Base-by-base conservation (phyloP, 2,113 vertebrate species). In the Agapornis roseicollis region DNA sequence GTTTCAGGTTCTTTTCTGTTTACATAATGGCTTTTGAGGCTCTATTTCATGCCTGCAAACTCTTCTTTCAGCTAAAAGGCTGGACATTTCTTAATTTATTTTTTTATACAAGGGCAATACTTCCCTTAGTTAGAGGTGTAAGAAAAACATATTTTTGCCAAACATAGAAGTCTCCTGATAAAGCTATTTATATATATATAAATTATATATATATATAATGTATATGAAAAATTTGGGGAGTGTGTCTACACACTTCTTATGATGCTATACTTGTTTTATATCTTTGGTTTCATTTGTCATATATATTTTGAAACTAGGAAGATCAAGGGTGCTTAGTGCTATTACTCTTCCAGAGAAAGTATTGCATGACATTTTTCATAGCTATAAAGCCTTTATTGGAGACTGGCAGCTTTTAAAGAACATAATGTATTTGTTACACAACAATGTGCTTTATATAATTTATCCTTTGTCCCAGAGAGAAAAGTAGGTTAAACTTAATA, bases 401-500 rank as follows among this genome's bases (percentile, higher is more conserved):
- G 65, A 78, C 46, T 92, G 83, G 46, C 50, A 86, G 50, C 58
- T 83, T 80, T 80, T 70, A 88, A 68, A 83, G 88, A 85, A 96
- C 74, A 46, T 22, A 42, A 80, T 73, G 37, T 83, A 49, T 93
- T 86, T 72, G 61, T 96, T 95, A 69, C 80, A 64, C 83, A 94
- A 96, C n/a, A 31, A 3, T 31, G 7, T 19, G 33, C 24, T 88
- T 93, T 86, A 87, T 89, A 74, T 84, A 76, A 93, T 85, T 92
- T 93, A 47, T 92, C 46, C 80, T 95, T 90, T 94, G 83, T 89
- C 65, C 83, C 65, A 92, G 65, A 90, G 39, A 89, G 60, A 95
- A 90, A 96, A 95, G 47, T 94, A 89, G 94, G 94, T 89, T 94
- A 93, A 79, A 81, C n/a, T 72, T 81, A 80, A 89, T 92, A 41